phyloP scores from a whole-genome alignment of 2,113 vertebrate species.

The Thomomys bottae region DNA sequence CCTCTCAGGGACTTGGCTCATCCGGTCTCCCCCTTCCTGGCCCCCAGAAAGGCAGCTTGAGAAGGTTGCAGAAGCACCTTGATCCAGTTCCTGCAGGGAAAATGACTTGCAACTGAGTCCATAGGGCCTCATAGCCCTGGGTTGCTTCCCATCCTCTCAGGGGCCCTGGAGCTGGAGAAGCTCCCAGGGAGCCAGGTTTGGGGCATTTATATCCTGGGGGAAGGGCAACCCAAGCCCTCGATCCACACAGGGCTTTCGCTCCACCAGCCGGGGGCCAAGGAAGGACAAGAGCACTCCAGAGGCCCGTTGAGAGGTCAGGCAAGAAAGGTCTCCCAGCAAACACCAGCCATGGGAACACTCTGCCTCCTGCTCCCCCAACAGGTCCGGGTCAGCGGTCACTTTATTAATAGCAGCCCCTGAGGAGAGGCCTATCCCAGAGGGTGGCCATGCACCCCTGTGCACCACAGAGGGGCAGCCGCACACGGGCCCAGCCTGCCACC shows the following conservation, averaged over 20 bases:
- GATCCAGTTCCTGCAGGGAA: not conserved
- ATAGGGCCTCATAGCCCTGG: not conserved
- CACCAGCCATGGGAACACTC: slow-evolving; percentile 39
- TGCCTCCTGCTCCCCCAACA: not conserved
- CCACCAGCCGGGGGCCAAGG: not conserved
- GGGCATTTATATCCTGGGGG: slow-evolving; percentile 50
- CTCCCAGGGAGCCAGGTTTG: not conserved
- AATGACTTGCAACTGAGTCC: not conserved
- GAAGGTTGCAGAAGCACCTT: not conserved
- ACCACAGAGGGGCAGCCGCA: not conserved
- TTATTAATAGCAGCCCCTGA: slow-evolving; percentile 68
- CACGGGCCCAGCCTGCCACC: not conserved
- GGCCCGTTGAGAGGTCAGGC: not conserved
- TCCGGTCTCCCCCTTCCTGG: not conserved
- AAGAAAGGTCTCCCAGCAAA: not conserved
- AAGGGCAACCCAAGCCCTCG: not conserved
- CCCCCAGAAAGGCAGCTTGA: not conserved
- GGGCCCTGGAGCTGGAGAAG: not conserved
- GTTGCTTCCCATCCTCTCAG: not conserved
- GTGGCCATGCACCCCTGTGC: not conserved
- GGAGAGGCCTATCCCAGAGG: not conserved
- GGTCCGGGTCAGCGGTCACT: slow-evolving; percentile 61
- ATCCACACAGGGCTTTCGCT: slow-evolving; percentile 31
- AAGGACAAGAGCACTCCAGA: not conserved
- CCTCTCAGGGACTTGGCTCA: not conserved